Percentiles rank a stretch among this genome's conserved stretches.
Evolutionary conservation across 2,113 vertebrate genomes (phyloP).

Genomic region (Leptodactylus fuscus): DNA sequence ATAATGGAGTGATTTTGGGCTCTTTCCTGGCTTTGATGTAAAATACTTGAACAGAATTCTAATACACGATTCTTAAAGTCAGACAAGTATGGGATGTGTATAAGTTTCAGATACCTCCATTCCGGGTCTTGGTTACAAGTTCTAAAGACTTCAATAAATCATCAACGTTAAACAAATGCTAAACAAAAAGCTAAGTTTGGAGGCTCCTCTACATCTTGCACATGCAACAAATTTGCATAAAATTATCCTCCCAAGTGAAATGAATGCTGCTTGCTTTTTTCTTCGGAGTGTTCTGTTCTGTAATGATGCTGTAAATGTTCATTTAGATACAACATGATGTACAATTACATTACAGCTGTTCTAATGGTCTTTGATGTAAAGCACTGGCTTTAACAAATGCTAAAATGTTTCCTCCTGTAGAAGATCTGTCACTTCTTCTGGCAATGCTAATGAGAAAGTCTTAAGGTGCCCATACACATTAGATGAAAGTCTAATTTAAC

Average conservation of each 20-base stretch:
- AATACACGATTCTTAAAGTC: too few species aligned
- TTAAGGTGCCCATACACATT: not conserved
- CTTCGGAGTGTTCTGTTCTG: not conserved
- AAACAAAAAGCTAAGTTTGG: not conserved
- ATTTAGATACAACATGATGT: slow-evolving; percentile 10
- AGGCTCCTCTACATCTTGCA: not conserved
- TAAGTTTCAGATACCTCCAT: too few species aligned
- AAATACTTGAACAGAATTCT: too few species aligned
- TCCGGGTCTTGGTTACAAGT: not conserved
- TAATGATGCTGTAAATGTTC: not conserved
- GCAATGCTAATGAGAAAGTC: not conserved
- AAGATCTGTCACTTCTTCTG: not conserved
- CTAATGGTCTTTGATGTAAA: slow-evolving; percentile 5
- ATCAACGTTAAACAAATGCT: not conserved
- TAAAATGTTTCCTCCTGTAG: slow-evolving; percentile 24
- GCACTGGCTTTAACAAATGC: not conserved
- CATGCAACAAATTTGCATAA: not conserved
- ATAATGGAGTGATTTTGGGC: too few species aligned
- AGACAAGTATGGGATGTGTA: too few species aligned
- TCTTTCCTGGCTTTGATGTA: too few species aligned
- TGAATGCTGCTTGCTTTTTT: not conserved
- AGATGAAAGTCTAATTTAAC: not conserved
- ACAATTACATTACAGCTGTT: slow-evolving; percentile 13
- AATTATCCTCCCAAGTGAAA: not conserved
- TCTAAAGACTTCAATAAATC: not conserved